Conservation (phyloP, 2,888 invertebrate species). For the Nymphalis polychloros region DNA sequence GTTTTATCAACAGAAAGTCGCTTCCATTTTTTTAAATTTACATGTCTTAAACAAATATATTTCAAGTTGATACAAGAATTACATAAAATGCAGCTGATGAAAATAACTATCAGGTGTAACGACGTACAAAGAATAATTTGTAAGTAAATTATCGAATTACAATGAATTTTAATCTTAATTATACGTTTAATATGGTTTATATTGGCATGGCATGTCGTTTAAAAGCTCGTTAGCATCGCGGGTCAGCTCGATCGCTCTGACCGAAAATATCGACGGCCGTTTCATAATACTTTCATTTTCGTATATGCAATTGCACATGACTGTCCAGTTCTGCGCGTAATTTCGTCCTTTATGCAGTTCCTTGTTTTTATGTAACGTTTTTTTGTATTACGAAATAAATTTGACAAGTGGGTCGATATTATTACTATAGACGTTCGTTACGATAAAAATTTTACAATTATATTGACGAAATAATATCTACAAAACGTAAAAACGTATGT, state of each 20-base stretch:
- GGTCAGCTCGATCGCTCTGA: slow-evolving; percentile 30
- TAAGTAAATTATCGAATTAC: not conserved
- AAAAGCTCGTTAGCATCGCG: slow-evolving; percentile 27
- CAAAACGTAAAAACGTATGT: slow-evolving; percentile 7
- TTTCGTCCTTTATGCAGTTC: slow-evolving; percentile 29
- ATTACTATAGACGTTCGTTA: slow-evolving; percentile 6
- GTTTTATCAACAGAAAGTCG: slow-evolving; percentile 22
- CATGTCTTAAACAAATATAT: not conserved
- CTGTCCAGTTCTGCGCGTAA: slow-evolving; percentile 24
- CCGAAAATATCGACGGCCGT: slow-evolving; percentile 29
- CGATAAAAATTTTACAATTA: slow-evolving; percentile 9
- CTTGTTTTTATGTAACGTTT: slow-evolving; percentile 26
- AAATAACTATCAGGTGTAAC: not conserved
- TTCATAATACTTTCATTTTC: slow-evolving; percentile 34
- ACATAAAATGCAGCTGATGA: not conserved
- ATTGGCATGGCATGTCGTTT: slow-evolving; percentile 4
- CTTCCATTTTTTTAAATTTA: slow-evolving; percentile 3
- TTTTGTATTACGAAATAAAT: slow-evolving; percentile 19
- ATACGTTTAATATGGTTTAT: not conserved
- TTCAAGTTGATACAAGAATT: not conserved
- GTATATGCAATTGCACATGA: slow-evolving; percentile 30
- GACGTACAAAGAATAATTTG: no score
- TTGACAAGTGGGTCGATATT: slow-evolving; percentile 11
- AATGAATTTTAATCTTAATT: not conserved
- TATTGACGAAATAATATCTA: not conserved